Evolutionary conservation across 2,888 invertebrate species (phyloP), one percentile per base, ranked within the genome.

Genomic region (Esperia sulphurella): DNA sequence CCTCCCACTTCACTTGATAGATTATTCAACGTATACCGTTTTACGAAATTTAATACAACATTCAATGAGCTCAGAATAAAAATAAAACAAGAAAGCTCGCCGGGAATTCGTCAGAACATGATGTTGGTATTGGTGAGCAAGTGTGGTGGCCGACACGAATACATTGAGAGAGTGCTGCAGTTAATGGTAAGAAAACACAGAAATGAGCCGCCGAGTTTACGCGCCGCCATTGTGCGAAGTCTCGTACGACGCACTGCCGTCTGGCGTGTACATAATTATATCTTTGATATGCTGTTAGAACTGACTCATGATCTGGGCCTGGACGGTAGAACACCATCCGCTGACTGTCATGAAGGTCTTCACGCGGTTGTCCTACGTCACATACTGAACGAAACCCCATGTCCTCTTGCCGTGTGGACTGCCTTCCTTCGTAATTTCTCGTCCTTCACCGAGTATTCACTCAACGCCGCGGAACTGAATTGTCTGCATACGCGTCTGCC

Each of bases 121-220:
- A 63, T 85, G 48, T 57, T 83, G 2, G 83, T 85, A 3, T 63
- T 86, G 28, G 72, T 85, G 0, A 85, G 83, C 51, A 86, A 85
- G 51, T 79, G 65, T 21, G 83, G 81, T 3, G 76, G 79, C 0
- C 63, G 69, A 21, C 54, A 52, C 5, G 71, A 71, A 1, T 61
- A 67, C 38, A 55, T 83, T 1, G 63, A 67, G 3, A 59, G 64
- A 21, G 51, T 85, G 14, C 48, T 84, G 39, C 58, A 66, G 33
- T 57, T 65, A n/a, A 43, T 83, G 0, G 59, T 73, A 8, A 53
- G 60, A 13, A 63, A 58, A 33, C 71, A 79, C 44, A 52, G 41
- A 8, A 83, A 85, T 39, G 85, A 85, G 46, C 72, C 83, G 0
- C 59, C 58, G 0, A 74, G 77, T 37, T 54, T 78, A 1, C 71